Conservation (phyloP, 1,140 invertebrate species). For the Drosophila athabasca region DNA sequence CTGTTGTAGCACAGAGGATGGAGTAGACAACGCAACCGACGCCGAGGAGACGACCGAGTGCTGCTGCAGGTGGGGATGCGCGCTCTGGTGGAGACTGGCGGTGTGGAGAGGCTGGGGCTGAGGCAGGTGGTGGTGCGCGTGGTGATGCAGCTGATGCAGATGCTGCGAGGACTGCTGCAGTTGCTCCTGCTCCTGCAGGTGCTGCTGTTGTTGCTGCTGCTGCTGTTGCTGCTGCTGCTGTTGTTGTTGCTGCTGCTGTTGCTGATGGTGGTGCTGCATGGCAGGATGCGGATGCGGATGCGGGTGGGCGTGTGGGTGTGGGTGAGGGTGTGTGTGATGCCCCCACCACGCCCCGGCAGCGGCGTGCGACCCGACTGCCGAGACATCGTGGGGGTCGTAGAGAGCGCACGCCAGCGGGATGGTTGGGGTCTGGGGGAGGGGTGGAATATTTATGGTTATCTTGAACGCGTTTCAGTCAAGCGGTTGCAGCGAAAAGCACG, state of each 20-base stretch:
- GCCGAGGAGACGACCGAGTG: slow-evolving; percentile 62
- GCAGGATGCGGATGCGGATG: slow-evolving; percentile 51
- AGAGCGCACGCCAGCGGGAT: slow-evolving; percentile 84
- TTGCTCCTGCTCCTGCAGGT: slow-evolving; percentile 56
- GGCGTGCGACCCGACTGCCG: slow-evolving; percentile 84
- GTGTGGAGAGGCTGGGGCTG: slow-evolving; percentile 67
- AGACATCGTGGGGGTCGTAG: slow-evolving; percentile 84
- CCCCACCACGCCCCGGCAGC: slow-evolving; percentile 84
- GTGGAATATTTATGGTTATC: slow-evolving; percentile 84
- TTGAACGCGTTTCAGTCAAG: slow-evolving; percentile 75
- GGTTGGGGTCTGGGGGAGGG: slow-evolving; percentile 83
- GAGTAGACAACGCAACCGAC: slow-evolving; percentile 54
- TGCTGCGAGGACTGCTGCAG: slow-evolving; percentile 55
- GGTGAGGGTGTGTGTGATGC: slow-evolving; percentile 72
- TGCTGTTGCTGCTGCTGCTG: slow-evolving; percentile 55
- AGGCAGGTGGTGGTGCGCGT: slow-evolving; percentile 77
- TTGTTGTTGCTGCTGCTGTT: slow-evolving; percentile 47
- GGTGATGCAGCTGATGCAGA: slow-evolving; percentile 71
- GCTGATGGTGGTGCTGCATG: slow-evolving; percentile 66
- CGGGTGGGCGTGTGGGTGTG: slow-evolving; percentile 62
- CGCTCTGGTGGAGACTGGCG: slow-evolving; percentile 60
- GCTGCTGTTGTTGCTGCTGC: slow-evolving; percentile 53
- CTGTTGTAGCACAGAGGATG: slow-evolving; percentile 61
- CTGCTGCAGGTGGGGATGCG: slow-evolving; percentile 56
- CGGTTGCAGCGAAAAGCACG: slow-evolving; percentile 38